A percentile compares a stretch with the other conserved stretches of the same genome.
Evolutionary conservation across 1,140 invertebrate genomes (phyloP).

Genomic region (Lepidurus packardi): DNA sequence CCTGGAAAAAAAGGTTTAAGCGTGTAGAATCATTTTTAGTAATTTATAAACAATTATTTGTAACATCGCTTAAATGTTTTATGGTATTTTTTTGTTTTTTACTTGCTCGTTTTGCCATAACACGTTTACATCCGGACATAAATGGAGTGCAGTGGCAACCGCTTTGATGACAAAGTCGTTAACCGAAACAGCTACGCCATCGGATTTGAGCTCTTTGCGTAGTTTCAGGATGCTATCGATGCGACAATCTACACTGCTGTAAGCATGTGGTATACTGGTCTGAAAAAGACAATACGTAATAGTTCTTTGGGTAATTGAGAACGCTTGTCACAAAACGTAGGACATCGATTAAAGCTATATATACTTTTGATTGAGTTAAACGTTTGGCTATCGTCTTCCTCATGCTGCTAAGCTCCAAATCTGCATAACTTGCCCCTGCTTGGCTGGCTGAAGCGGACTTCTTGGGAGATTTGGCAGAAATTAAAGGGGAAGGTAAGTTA

Average conservation of each 20-base stretch:
- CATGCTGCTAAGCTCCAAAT: slow-evolving; percentile 47
- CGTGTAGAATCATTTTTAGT: neutral
- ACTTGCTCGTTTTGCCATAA: slow-evolving; percentile 51
- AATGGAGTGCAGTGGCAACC: slow-evolving; percentile 51
- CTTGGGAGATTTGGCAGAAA: slow-evolving; percentile 31
- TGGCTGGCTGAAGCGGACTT: slow-evolving; percentile 26
- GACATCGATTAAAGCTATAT: neutral
- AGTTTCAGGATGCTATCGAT: slow-evolving; percentile 50
- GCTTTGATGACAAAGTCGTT: slow-evolving; percentile 65
- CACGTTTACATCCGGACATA: slow-evolving; percentile 57
- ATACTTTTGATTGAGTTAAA: slow-evolving; percentile 55
- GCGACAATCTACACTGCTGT: slow-evolving; percentile 53
- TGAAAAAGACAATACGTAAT: slow-evolving; percentile 36
- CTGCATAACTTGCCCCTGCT: slow-evolving; percentile 37
- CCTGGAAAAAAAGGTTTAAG: slow-evolving; percentile 34
- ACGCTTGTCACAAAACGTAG: neutral
- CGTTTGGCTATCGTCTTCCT: slow-evolving; percentile 53
- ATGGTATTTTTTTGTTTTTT: slow-evolving; percentile 13
- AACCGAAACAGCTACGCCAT: slow-evolving; percentile 53
- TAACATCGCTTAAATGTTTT: neutral
- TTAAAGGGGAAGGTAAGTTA: slow-evolving; percentile 7
- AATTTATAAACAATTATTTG: neutral
- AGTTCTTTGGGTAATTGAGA: neutral
- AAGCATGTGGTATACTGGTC: slow-evolving; percentile 59
- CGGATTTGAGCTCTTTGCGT: slow-evolving; percentile 40